phyloP scores from a whole-genome alignment of 2,888 invertebrate species.

The Scrobipalpa atriplicella region DNA sequence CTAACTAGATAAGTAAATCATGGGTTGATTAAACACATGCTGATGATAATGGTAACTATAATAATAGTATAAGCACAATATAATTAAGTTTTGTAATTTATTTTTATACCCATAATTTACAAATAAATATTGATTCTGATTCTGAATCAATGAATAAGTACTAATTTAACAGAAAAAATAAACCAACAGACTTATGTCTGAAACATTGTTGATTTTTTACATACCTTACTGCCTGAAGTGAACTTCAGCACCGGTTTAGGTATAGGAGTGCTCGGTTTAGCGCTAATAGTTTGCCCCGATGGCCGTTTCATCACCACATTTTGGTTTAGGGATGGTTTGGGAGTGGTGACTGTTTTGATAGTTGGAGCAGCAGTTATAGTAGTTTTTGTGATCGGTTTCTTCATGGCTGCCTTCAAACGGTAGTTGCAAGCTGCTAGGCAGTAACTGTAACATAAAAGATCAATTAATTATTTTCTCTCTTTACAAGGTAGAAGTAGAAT shows the following conservation, averaged over 20 bases:
- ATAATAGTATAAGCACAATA: too few relatives aligned
- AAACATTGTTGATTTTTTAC: too few relatives aligned
- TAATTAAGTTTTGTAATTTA: too few relatives aligned
- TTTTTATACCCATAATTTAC: too few relatives aligned
- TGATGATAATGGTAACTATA: neutral
- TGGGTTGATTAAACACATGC: too few relatives aligned
- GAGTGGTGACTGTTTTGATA: slow-evolving; percentile 62
- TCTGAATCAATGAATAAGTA: too few relatives aligned
- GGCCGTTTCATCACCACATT: slow-evolving; percentile 78
- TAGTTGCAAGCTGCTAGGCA: slow-evolving; percentile 93
- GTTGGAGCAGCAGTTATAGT: slow-evolving; percentile 54
- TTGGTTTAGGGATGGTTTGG: slow-evolving; percentile 65
- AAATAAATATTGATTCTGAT: too few relatives aligned
- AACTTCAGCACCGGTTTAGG: slow-evolving; percentile 92
- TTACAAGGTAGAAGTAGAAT: neutral
- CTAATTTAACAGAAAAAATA: too few relatives aligned
- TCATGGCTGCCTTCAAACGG: slow-evolving; percentile 83
- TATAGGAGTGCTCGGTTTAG: slow-evolving; percentile 85
- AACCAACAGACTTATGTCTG: too few relatives aligned
- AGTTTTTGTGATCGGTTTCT: slow-evolving; percentile 69
- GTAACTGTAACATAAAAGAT: slow-evolving; percentile 84
- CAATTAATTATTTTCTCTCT: too few relatives aligned
- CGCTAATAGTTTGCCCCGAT: slow-evolving; percentile 75
- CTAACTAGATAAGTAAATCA: too few relatives aligned
- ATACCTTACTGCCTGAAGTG: slow-evolving; percentile 79